Conservation (phyloP, 2,113 vertebrate genomes). For the Poecilia latipinna region DNA sequence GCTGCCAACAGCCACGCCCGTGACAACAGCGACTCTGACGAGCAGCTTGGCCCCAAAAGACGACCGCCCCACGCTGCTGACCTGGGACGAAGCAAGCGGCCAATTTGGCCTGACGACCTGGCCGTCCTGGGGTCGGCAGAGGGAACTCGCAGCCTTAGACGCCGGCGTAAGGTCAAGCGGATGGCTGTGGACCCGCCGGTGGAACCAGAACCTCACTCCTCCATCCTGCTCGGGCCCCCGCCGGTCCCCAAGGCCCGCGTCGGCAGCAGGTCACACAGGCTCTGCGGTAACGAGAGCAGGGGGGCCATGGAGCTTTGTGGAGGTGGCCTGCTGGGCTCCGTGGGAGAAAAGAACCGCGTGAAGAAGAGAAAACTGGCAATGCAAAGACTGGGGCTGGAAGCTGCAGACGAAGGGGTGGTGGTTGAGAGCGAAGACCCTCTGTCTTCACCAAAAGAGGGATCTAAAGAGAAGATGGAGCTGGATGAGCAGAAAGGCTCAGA, state of each 20-base stretch:
- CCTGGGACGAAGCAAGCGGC: constrained; percentile 77
- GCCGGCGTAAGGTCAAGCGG: constrained; percentile 93
- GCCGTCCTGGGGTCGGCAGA: constrained; percentile 82
- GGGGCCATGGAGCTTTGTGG: constrained; percentile 60
- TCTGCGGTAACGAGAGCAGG: constrained; percentile 76
- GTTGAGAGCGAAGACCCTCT: constrained; percentile 80
- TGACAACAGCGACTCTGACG: constrained; percentile 95
- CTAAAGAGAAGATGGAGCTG: constrained; percentile 95
- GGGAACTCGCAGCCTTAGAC: constrained; percentile 87
- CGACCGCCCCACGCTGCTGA: constrained; percentile 83
- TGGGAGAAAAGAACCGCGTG: constrained; percentile 85
- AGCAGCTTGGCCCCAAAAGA: constrained; percentile 88
- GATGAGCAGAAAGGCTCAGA: constrained; percentile 96
- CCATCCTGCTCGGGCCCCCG: constrained; percentile 78
- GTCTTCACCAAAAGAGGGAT: constrained; percentile 67
- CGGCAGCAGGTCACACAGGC: constrained; percentile 76
- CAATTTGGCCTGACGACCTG: constrained; percentile 79
- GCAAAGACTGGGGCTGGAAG: constrained; percentile 83
- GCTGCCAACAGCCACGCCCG: constrained; percentile 75
- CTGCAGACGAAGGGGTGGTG: constrained; percentile 81
- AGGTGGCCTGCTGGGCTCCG: constrained; percentile 36
- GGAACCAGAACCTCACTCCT: constrained; percentile 73
- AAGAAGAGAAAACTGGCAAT: constrained; percentile 91
- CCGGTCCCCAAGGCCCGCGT: constrained; percentile 80
- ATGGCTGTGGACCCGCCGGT: constrained; percentile 93